Conservation (phyloP, 2,113 vertebrate genomes). For the Halcyon senegalensis region DNA sequence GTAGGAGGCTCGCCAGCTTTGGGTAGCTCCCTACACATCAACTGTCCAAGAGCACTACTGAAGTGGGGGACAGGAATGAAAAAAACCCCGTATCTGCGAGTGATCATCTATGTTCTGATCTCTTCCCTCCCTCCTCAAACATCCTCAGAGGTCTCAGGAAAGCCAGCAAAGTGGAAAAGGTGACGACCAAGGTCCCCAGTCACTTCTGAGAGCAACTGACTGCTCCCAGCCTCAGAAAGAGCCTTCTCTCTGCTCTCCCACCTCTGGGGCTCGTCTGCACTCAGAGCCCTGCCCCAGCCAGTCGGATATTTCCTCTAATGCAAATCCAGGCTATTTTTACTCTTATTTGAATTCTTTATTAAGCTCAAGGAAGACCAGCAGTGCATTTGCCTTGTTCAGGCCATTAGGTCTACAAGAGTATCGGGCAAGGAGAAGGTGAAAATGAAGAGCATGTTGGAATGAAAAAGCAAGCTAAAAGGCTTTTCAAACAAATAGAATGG, state of each 20-base stretch:
- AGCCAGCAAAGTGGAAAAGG: not conserved
- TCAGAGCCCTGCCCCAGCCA: not conserved
- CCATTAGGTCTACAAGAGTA: not conserved
- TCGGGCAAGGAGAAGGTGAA: not conserved
- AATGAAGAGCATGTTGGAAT: not conserved
- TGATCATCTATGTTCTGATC: rapidly evolving
- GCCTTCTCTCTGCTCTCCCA: not conserved
- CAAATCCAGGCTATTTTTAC: slow-evolving; percentile 18
- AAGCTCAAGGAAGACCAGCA: not conserved
- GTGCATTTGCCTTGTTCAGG: not conserved
- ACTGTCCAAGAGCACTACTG: not conserved
- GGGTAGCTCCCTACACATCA: not conserved
- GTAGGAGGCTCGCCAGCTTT: rapidly evolving
- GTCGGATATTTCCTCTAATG: not conserved
- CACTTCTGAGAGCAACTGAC: not conserved
- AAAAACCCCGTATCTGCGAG: not conserved
- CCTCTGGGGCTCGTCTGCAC: not conserved
- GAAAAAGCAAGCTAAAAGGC: not conserved
- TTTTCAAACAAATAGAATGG: not conserved
- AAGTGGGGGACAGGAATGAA: not conserved
- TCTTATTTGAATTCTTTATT: slow-evolving; percentile 38
- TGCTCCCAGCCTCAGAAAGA: not conserved
- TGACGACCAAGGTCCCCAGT: not conserved
- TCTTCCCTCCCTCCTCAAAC: not conserved
- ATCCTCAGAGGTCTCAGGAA: not conserved